Percentiles rank a stretch among this genome's conserved stretches.
Conservation (phyloP, 2,113 vertebrate genomes). For the Ptyas mucosa region DNA sequence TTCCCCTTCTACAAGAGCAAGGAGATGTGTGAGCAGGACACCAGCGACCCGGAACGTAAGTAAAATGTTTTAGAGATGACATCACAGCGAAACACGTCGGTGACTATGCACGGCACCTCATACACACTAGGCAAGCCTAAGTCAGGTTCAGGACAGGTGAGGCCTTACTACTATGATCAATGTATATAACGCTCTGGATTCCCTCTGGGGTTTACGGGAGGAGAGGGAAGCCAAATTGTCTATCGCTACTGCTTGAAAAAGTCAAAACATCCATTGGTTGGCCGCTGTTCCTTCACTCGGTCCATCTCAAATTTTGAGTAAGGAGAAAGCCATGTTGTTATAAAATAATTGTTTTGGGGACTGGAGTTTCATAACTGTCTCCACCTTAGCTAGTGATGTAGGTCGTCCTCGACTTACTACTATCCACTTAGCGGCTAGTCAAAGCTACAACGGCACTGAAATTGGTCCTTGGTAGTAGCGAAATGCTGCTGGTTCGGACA, state of each 20-base stretch:
- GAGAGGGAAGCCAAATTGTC: constrained; percentile 2
- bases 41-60: constrained; percentile 97
- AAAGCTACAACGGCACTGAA: not conserved
- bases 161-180: constrained; percentile 80
- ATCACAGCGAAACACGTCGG: constrained; percentile 72
- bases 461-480: not conserved
- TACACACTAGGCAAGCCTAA: constrained; percentile 63
- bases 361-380: not conserved
- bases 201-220: constrained; percentile 2
- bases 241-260: not conserved
- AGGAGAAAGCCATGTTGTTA: not conserved
- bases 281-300: not conserved
- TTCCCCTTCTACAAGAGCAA: constrained; percentile 99
- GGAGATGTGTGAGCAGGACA: constrained; percentile 95
- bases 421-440: not conserved
- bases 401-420: not conserved
- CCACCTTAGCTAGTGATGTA: not conserved
- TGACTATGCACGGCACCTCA: constrained; percentile 68
- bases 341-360: not conserved
- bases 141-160: constrained; percentile 67
- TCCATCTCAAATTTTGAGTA: not conserved
- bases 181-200: constrained; percentile 78
- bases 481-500: no score
- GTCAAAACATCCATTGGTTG: no score
- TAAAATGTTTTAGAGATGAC: constrained; percentile 74